Conservation (phyloP, 2,888 invertebrate genomes). For the Leucoma salicis region DNA sequence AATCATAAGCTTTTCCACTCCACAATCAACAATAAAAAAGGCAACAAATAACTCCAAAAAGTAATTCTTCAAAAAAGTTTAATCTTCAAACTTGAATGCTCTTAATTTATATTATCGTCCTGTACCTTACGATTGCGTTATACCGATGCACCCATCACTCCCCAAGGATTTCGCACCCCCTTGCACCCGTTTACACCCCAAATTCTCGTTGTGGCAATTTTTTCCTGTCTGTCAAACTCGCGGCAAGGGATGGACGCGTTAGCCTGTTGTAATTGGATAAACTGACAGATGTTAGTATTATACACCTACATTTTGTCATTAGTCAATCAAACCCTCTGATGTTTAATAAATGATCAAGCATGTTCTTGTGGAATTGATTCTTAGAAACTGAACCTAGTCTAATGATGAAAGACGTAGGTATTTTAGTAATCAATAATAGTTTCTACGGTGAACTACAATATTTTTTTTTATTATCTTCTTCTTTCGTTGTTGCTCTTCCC, state of each 20-base stretch:
- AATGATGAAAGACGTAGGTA: no score
- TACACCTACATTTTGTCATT: slow-evolving; percentile 18
- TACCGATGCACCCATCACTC: slow-evolving; percentile 28
- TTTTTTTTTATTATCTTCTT: no score
- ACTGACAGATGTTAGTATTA: slow-evolving; percentile 36
- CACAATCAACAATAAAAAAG: slow-evolving; percentile 5
- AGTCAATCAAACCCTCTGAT: slow-evolving; percentile 18
- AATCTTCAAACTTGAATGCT: slow-evolving; percentile 28
- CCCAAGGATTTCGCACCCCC: slow-evolving; percentile 12
- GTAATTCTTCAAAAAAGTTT: slow-evolving; percentile 16
- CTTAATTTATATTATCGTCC: slow-evolving; percentile 37
- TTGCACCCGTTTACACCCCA: slow-evolving; percentile 22
- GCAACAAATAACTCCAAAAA: slow-evolving; percentile 6
- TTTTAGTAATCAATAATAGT: no score
- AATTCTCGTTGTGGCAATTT: slow-evolving; percentile 35
- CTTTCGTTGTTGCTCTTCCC: no score
- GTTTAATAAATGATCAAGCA: slow-evolving; percentile 5
- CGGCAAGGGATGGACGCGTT: slow-evolving; percentile 33
- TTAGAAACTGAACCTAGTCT: no score
- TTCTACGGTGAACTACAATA: no score
- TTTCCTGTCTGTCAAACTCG: slow-evolving; percentile 37
- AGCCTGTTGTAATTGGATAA: slow-evolving; percentile 39
- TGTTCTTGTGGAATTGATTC: slow-evolving; percentile 3
- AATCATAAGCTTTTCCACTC: neutral
- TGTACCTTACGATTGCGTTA: slow-evolving; percentile 27